A percentile compares a stretch with the other conserved stretches of the same genome.
These are phyloP conservation scores for Gerris lacustris DNA, from an alignment of 2,888 invertebrate species.

Conservation along the genomic window DNA sequence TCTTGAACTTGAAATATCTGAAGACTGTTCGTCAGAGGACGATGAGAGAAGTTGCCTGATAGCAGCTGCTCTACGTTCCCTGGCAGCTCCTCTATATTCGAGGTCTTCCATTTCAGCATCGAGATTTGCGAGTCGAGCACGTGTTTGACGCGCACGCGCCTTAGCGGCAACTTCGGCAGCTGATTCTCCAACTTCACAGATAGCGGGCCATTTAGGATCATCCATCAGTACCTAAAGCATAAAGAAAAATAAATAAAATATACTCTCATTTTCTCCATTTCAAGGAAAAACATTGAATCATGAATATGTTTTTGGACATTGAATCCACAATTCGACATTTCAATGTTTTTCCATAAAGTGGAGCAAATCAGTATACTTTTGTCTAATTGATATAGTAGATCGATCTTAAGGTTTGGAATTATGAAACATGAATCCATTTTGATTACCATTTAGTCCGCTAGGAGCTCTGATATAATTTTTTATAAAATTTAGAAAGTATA, in stretches of 20 bases:
- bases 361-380: too few species aligned
- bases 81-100: constrained; percentile 52
- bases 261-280: too few species aligned
- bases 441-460: too few species aligned
- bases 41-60: constrained; percentile 52
- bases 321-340: too few species aligned
- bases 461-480: too few species aligned
- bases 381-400: too few species aligned
- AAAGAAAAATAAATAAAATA: not conserved
- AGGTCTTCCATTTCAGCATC: constrained; percentile 64
- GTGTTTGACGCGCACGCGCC: constrained; percentile 50
- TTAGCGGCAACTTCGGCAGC: constrained; percentile 44
- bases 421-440: too few species aligned
- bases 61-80: constrained; percentile 58
- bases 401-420: too few species aligned
- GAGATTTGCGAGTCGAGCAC: constrained; percentile 56
- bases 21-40: not conserved
- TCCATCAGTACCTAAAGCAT: not conserved
- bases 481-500: too few species aligned
- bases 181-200: constrained; percentile 37
- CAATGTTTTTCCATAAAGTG: too few species aligned
- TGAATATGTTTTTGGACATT: too few species aligned
- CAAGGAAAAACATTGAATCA: too few species aligned
- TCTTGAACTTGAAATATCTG: not conserved
- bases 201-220: constrained; percentile 48